phyloP scores from a whole-genome alignment of 2,113 vertebrate species.

The Stegastes partitus region DNA sequence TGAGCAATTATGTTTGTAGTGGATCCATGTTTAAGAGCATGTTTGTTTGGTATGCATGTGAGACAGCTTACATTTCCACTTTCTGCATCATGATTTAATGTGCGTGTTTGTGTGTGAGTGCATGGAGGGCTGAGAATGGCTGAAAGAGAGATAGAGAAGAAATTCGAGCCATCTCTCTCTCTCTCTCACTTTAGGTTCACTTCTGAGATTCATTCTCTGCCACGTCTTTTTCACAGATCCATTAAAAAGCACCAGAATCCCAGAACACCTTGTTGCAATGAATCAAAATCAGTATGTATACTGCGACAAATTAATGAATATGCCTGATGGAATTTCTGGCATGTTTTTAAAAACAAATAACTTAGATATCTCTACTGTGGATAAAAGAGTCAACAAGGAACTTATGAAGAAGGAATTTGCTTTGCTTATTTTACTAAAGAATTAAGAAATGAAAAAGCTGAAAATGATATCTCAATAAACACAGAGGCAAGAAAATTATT shows the following conservation, averaged over 20 bases:
- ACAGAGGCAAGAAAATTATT: conserved; percentile 16
- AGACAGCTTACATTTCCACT: conserved; percentile 6
- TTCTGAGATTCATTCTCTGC: conserved; percentile 42
- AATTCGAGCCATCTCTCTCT: background rate
- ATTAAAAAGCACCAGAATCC: conserved; percentile 38
- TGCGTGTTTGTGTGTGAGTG: background rate
- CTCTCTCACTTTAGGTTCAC: too few relatives aligned
- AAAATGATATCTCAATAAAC: conserved; percentile 15
- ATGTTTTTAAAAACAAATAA: conserved; percentile 21
- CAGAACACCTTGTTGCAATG: conserved; percentile 19
- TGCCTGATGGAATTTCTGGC: conserved; percentile 15
- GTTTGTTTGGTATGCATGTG: conserved; percentile 24
- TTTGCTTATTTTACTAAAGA: conserved; percentile 1
- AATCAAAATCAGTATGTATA: conserved; percentile 20
- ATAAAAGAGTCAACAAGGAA: conserved; percentile 30
- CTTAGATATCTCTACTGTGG: background rate
- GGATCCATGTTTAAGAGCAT: conserved; percentile 24
- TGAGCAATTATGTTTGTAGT: conserved; percentile 34
- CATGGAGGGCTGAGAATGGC: conserved; percentile 15
- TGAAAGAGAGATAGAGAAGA: conserved; percentile 13
- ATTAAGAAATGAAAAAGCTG: conserved; percentile 3
- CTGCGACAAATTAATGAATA: conserved; percentile 17
- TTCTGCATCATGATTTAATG: background rate
- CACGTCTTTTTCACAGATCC: conserved; percentile 23
- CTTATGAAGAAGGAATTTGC: conserved; percentile 14